Evolutionary conservation across 2,797 vertebrate species (phyloP).

Genomic region (Mormyrops boulengeri): DNA sequence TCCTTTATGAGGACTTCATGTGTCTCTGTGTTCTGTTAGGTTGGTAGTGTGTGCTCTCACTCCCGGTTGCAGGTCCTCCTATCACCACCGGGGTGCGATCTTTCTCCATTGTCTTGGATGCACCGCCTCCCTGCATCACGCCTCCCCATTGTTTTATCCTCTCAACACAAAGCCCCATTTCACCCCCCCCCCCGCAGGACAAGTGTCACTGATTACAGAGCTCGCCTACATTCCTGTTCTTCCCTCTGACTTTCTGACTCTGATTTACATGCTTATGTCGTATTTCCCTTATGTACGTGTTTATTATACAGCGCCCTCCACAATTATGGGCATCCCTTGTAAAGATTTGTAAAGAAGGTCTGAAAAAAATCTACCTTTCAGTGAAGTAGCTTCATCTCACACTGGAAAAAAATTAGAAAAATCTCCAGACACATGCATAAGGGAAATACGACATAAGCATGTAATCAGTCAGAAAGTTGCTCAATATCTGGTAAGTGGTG

Average conservation of each 20-base stretch:
- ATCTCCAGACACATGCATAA: no score
- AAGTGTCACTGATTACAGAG: background rate
- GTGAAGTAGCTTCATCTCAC: background rate
- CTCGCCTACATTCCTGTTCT: background rate
- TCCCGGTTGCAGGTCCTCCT: background rate
- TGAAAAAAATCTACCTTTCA: background rate
- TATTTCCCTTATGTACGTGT: background rate
- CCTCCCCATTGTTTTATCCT: background rate
- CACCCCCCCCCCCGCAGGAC: background rate
- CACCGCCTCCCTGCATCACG: background rate
- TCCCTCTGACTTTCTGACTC: background rate
- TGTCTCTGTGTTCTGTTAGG: background rate
- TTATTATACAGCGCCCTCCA: background rate
- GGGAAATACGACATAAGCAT: no score
- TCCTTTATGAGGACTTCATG: background rate
- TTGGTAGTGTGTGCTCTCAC: background rate
- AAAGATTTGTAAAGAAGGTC: background rate
- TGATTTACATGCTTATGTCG: background rate
- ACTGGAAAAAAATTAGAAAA: no score
- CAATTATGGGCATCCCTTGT: background rate
- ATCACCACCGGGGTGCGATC: constrained; percentile 13
- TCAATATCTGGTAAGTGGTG: background rate
- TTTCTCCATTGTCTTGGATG: background rate
- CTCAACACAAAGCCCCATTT: background rate
- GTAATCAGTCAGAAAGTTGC: no score